These are phyloP conservation scores for Echinometra lucunter DNA, from an alignment of 53 echinoderm and acorn worm genomes.

Conservation along the genomic window DNA sequence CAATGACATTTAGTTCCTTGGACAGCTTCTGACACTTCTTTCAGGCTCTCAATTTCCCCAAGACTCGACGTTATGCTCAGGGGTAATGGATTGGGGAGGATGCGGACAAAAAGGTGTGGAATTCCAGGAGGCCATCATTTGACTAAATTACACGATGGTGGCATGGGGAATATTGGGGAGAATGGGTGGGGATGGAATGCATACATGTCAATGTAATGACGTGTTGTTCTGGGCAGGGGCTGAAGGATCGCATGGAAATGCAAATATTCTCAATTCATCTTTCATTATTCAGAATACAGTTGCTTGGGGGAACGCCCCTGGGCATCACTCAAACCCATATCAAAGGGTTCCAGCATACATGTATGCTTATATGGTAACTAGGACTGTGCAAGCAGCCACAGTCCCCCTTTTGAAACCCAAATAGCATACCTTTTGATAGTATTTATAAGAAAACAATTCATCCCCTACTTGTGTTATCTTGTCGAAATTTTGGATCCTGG, in stretches of 20 bases:
- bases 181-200: neutral
- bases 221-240: neutral
- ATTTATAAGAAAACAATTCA: too few species aligned
- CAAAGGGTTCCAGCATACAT: neutral
- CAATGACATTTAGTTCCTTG: slow-evolving; percentile 5
- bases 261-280: neutral
- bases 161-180: slow-evolving; percentile 6
- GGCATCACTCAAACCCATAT: too few species aligned
- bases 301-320: neutral
- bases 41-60: slow-evolving; percentile 18
- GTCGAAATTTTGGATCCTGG: neutral
- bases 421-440: too few species aligned
- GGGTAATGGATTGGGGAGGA: slow-evolving; percentile 36
- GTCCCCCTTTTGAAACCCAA: too few species aligned
- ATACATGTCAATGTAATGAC: neutral
- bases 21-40: neutral
- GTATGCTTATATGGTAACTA: too few species aligned
- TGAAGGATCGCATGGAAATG: neutral
- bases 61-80: neutral
- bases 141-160: slow-evolving; percentile 9
- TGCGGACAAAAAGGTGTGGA: slow-evolving; percentile 38
- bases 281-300: neutral
- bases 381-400: too few species aligned
- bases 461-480: too few species aligned
- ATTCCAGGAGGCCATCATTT: slow-evolving; percentile 19